phyloP scores from a whole-genome alignment of 1,140 invertebrate species.

The Phocides pigmalion region DNA sequence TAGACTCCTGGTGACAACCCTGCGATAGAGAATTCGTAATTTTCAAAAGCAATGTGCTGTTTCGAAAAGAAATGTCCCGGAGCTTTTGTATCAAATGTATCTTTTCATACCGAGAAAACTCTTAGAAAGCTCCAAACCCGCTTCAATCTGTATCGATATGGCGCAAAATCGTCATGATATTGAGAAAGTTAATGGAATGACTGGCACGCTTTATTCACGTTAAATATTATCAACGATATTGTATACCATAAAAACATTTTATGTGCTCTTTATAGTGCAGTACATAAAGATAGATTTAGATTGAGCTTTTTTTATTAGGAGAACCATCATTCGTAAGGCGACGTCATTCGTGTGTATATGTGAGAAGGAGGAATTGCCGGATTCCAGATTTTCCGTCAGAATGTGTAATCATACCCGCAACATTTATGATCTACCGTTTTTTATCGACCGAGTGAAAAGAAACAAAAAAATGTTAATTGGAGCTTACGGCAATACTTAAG shows the following conservation, averaged over 20 bases:
- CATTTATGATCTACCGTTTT: too few relatives aligned
- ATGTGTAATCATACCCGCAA: too few relatives aligned
- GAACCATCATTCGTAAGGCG: too few relatives aligned
- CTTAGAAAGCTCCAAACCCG: slow-evolving; percentile 3
- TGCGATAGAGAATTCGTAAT: slow-evolving; percentile 21
- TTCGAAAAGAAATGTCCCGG: not conserved
- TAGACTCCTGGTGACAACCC: not conserved
- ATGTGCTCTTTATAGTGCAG: not conserved
- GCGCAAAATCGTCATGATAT: slow-evolving; percentile 23
- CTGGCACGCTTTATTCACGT: slow-evolving; percentile 11
- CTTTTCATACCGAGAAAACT: slow-evolving; percentile 25
- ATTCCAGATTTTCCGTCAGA: too few relatives aligned
- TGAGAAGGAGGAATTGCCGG: too few relatives aligned
- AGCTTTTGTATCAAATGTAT: slow-evolving; percentile 22
- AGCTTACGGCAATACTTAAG: too few relatives aligned
- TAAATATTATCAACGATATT: slow-evolving; percentile 13
- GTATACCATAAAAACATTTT: not conserved
- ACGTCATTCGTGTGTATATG: too few relatives aligned
- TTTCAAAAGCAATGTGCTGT: slow-evolving; percentile 12
- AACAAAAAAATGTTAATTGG: too few relatives aligned
- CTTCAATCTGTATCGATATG: slow-evolving; percentile 15
- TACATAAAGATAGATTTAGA: not conserved
- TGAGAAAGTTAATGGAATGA: slow-evolving; percentile 26
- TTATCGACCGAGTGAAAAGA: too few relatives aligned
- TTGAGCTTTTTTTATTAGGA: not conserved